Percentiles rank a stretch among this genome's conserved stretches.
phyloP scores from a whole-genome alignment of 2,113 vertebrate species.

The Haplochromis vanheusdeni region DNA sequence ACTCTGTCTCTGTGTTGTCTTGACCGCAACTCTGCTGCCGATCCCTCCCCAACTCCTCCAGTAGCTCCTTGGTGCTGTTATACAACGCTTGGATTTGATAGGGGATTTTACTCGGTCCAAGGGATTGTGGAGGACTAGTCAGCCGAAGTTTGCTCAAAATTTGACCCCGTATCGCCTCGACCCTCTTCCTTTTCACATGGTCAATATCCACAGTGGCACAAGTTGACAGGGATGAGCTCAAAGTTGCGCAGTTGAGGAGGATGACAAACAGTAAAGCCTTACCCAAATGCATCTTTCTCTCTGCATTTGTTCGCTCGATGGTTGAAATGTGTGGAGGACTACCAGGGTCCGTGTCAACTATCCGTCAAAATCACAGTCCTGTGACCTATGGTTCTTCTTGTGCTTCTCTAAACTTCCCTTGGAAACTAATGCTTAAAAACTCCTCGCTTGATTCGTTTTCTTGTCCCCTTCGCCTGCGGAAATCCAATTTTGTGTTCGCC shows the following conservation, averaged over 20 bases:
- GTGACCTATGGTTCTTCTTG: neutral
- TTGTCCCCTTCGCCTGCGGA: slow-evolving; percentile 11
- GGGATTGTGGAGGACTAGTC: slow-evolving; percentile 80
- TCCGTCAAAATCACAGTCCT: neutral
- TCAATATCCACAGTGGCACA: slow-evolving; percentile 88
- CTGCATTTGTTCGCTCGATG: slow-evolving; percentile 12
- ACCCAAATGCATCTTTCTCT: slow-evolving; percentile 79
- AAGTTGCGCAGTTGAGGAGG: slow-evolving; percentile 80
- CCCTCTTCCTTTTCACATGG: slow-evolving; percentile 85
- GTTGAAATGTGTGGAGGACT: neutral
- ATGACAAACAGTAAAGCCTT: slow-evolving; percentile 78
- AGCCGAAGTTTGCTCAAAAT: slow-evolving; percentile 88
- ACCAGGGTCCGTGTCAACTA: neutral
- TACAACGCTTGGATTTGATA: slow-evolving; percentile 84
- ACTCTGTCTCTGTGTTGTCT: slow-evolving; percentile 84
- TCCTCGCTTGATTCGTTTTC: neutral
- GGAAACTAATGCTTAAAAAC: neutral
- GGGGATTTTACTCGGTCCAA: slow-evolving; percentile 78
- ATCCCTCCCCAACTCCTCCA: slow-evolving; percentile 81
- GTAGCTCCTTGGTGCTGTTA: slow-evolving; percentile 88
- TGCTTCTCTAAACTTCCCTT: neutral
- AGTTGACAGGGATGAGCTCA: slow-evolving; percentile 83
- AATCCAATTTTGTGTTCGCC: slow-evolving; percentile 31
- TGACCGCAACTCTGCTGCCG: slow-evolving; percentile 80
- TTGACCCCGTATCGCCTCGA: slow-evolving; percentile 89